Percentiles rank a stretch among this genome's conserved stretches.
phyloP scores from a whole-genome alignment of 2,113 vertebrate genomes.

The Myotis lucifugus region DNA sequence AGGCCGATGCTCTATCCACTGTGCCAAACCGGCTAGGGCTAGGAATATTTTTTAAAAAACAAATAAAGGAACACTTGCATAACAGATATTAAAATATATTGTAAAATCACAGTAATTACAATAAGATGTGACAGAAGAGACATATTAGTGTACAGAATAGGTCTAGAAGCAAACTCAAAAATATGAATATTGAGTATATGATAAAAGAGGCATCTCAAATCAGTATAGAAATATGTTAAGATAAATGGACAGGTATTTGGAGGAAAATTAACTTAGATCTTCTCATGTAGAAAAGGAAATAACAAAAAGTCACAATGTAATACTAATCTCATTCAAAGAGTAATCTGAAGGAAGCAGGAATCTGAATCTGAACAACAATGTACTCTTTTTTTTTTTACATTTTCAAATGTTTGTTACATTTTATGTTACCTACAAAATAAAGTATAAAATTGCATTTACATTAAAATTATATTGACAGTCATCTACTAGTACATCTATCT shows the following conservation, averaged over 20 bases:
- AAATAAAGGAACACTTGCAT: background rate
- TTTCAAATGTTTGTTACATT: background rate
- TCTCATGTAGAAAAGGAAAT: background rate
- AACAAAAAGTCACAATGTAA: background rate
- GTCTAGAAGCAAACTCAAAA: background rate
- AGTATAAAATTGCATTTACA: background rate
- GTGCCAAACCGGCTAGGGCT: too few species aligned
- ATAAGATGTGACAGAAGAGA: slow-evolving; percentile 12
- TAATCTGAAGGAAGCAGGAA: background rate
- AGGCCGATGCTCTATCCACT: too few species aligned
- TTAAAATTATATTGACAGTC: background rate
- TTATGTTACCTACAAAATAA: background rate
- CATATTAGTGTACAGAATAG: background rate
- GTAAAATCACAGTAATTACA: slow-evolving; percentile 36
- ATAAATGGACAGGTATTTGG: slow-evolving; percentile 14
- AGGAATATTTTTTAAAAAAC: background rate
- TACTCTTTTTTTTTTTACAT: background rate
- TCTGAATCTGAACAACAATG: background rate
- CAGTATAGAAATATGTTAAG: background rate
- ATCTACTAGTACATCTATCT: background rate
- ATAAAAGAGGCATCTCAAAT: slow-evolving; percentile 4
- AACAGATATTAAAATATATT: slow-evolving; percentile 46
- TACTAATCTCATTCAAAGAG: background rate
- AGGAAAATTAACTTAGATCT: background rate
- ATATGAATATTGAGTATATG: slow-evolving; percentile 31